phyloP scores from a whole-genome alignment of 2,113 vertebrate species.

The Psephotus haematonotus region DNA sequence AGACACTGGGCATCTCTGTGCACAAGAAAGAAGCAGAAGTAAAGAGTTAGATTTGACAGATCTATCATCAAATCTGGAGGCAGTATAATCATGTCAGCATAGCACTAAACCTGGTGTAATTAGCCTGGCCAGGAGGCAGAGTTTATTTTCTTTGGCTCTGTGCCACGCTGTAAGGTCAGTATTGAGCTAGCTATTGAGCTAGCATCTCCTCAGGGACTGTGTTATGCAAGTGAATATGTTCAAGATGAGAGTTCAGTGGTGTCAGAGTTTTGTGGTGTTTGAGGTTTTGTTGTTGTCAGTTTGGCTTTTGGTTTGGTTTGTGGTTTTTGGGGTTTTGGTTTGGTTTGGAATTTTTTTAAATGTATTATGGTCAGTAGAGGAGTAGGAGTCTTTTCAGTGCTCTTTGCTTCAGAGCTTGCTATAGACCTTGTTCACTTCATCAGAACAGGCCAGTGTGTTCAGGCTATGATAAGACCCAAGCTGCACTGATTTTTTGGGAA shows the following conservation, averaged over 20 bases:
- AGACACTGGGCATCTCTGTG: neutral
- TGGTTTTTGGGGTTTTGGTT: neutral
- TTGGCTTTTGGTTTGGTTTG: neutral
- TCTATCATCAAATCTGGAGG: neutral
- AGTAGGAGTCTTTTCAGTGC: neutral
- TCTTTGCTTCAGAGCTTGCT: neutral
- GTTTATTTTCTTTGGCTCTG: neutral
- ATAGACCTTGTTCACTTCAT: neutral
- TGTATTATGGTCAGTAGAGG: neutral
- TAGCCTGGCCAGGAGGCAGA: neutral
- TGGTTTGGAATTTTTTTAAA: neutral
- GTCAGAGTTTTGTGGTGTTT: neutral
- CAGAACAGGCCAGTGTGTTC: neutral
- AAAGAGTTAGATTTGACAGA: neutral
- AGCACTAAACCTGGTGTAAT: neutral
- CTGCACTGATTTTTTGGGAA: neutral
- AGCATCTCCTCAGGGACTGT: neutral
- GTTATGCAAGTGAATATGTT: neutral
- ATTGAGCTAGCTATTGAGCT: neutral
- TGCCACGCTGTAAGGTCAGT: neutral
- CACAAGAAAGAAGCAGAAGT: neutral
- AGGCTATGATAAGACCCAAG: neutral
- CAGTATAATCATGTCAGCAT: neutral
- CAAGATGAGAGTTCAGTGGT: neutral
- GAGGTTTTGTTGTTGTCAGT: neutral